Evolutionary conservation across 2,113 vertebrate species (phyloP).

Genomic region (Paraplagusia blochii): DNA sequence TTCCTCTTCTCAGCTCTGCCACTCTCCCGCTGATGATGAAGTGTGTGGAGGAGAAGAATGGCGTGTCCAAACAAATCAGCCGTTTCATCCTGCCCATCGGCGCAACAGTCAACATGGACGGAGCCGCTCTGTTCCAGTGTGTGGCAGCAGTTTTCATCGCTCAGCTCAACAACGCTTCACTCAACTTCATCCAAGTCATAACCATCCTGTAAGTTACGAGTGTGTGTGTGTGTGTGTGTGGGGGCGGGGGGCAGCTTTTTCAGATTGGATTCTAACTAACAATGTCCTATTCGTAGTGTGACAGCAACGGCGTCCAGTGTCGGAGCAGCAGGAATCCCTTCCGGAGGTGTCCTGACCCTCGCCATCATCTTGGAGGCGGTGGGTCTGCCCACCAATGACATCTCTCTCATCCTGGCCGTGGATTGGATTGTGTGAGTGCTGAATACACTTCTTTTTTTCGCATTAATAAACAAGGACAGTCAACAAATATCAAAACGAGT

Average conservation of each 20-base stretch:
- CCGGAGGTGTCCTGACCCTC: slow-evolving; percentile 85
- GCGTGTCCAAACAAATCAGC: slow-evolving; percentile 86
- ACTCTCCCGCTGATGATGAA: slow-evolving; percentile 91
- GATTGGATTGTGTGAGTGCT: slow-evolving; percentile 91
- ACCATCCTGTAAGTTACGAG: slow-evolving; percentile 85
- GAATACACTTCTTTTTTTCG: no score
- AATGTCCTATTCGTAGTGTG: slow-evolving; percentile 66
- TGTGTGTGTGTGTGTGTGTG: no score
- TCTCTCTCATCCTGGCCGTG: slow-evolving; percentile 88
- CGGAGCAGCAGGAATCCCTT: slow-evolving; percentile 88
- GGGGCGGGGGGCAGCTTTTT: no score
- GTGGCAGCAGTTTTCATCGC: slow-evolving; percentile 89
- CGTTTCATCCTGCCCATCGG: slow-evolving; percentile 91
- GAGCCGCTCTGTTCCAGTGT: slow-evolving; percentile 89
- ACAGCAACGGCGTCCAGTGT: slow-evolving; percentile 90
- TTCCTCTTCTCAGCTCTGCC: slow-evolving; percentile 77
- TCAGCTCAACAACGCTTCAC: slow-evolving; percentile 75
- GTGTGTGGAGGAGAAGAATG: slow-evolving; percentile 87
- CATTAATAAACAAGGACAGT: no score
- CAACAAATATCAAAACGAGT: no score
- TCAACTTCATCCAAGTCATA: slow-evolving; percentile 86
- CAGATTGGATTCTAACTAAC: no score
- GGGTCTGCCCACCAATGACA: slow-evolving; percentile 80
- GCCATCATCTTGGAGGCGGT: slow-evolving; percentile 88
- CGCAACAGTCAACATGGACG: slow-evolving; percentile 92